A percentile compares a stretch with the other conserved stretches of the same genome.
Evolutionary conservation across 2,888 invertebrate species (phyloP).

Genomic region (Phalangium opilio): DNA sequence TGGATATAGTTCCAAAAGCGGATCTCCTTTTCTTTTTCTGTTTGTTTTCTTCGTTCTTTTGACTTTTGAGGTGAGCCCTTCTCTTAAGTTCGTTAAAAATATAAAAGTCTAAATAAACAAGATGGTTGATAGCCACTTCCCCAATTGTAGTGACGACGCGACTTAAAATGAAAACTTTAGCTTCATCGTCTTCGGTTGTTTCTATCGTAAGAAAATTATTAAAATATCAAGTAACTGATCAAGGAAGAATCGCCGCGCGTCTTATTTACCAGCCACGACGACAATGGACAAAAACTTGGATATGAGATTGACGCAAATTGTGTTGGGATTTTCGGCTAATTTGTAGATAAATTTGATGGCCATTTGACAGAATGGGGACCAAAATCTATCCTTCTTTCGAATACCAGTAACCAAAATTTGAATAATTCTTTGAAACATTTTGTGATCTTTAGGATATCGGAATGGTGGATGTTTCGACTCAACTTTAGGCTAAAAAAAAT

Average conservation of each 20-base stretch:
- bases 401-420: conserved; percentile 36
- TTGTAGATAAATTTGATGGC: conserved; percentile 45
- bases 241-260: no score
- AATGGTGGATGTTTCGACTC: conserved; percentile 21
- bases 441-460: conserved; percentile 38
- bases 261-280: no score
- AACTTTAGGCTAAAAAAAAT: background rate
- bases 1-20: background rate
- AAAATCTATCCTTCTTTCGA: conserved; percentile 23
- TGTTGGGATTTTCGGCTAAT: conserved; percentile 44
- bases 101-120: conserved; percentile 63
- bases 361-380: conserved; percentile 41
- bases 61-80: conserved; percentile 38
- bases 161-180: no score
- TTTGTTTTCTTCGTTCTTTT: conserved; percentile 17
- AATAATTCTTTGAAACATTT: conserved; percentile 39
- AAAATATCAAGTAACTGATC: no score
- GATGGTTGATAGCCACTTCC: conserved; percentile 55
- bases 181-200: no score
- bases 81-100: conserved; percentile 68
- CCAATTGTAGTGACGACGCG: conserved; percentile 37
- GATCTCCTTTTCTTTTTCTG: background rate
- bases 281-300: conserved; percentile 23
- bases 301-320: conserved; percentile 28
- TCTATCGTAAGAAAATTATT: no score